These are phyloP conservation scores for Adineta ricciae DNA, from an alignment of 2,888 invertebrate species.

Conservation along the genomic window DNA sequence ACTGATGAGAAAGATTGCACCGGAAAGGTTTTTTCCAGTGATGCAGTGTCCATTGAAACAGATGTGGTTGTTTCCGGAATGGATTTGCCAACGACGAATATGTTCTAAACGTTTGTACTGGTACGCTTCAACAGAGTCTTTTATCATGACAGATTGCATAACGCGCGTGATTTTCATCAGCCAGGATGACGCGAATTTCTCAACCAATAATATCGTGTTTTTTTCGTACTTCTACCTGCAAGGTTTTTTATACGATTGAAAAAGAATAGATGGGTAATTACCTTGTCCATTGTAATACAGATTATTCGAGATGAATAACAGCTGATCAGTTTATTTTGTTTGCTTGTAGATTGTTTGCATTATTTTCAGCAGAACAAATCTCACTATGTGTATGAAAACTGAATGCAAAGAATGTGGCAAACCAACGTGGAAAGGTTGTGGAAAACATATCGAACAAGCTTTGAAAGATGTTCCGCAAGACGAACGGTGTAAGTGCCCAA, in stretches of 20 bases:
- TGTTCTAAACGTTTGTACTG: neutral
- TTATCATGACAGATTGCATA: neutral
- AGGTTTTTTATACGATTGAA: too few species aligned
- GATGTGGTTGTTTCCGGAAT: neutral
- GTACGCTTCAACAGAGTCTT: neutral
- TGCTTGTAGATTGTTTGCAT: neutral
- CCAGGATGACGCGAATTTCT: neutral
- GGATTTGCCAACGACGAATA: neutral
- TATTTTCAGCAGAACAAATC: neutral
- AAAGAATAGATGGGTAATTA: too few species aligned
- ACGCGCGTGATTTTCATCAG: neutral
- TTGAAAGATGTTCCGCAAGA: constrained; percentile 27
- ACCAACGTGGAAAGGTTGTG: constrained; percentile 34
- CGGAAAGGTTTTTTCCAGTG: neutral
- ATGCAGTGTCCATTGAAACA: neutral
- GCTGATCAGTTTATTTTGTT: neutral
- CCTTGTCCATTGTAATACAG: neutral
- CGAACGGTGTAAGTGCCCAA: constrained; percentile 30
- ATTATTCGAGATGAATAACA: neutral
- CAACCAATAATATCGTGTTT: neutral
- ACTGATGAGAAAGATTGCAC: neutral
- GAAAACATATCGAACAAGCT: constrained; percentile 34
- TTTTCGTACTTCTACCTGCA: neutral
- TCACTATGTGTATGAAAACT: constrained; percentile 22
- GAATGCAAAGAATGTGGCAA: constrained; percentile 24